Evolutionary conservation across 1,140 invertebrate species (phyloP).

Genomic region (Oreohelix idahoensis): DNA sequence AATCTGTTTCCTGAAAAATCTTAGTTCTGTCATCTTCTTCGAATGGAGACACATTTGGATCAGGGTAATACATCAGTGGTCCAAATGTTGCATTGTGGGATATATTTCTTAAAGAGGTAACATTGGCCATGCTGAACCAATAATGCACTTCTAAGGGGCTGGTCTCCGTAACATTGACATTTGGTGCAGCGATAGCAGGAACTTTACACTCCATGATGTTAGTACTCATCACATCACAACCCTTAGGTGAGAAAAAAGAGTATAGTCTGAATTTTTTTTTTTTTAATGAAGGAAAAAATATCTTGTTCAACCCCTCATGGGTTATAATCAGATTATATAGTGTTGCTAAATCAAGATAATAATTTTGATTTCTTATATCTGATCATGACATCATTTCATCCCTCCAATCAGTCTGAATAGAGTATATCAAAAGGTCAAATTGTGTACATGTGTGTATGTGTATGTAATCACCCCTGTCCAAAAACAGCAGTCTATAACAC

Average conservation of each 20-base stretch:
- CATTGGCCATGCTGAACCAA: constrained; percentile 64
- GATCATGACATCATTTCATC: no score
- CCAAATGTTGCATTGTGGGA: constrained; percentile 52
- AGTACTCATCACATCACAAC: constrained; percentile 40
- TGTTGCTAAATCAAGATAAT: no score
- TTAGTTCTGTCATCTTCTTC: constrained; percentile 48
- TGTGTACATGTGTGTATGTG: no score
- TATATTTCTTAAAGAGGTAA: constrained; percentile 57
- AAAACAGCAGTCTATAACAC: no score
- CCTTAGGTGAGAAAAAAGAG: constrained; percentile 25
- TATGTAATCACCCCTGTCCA: no score
- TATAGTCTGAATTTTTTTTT: no score
- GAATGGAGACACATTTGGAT: constrained; percentile 54
- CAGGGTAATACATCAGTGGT: constrained; percentile 62
- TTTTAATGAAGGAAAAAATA: no score
- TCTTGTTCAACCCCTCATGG: no score
- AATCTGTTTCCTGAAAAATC: constrained; percentile 53
- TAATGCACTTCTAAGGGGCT: constrained; percentile 65
- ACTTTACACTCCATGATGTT: constrained; percentile 54
- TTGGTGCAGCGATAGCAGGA: constrained; percentile 45
- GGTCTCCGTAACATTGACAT: constrained; percentile 57
- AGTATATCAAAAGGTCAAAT: no score
- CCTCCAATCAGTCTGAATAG: no score
- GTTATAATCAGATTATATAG: no score
- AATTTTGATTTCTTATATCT: no score